These are phyloP conservation scores for Blomia tropicalis DNA, from an alignment of 2,888 invertebrate species.

Conservation along the genomic window DNA sequence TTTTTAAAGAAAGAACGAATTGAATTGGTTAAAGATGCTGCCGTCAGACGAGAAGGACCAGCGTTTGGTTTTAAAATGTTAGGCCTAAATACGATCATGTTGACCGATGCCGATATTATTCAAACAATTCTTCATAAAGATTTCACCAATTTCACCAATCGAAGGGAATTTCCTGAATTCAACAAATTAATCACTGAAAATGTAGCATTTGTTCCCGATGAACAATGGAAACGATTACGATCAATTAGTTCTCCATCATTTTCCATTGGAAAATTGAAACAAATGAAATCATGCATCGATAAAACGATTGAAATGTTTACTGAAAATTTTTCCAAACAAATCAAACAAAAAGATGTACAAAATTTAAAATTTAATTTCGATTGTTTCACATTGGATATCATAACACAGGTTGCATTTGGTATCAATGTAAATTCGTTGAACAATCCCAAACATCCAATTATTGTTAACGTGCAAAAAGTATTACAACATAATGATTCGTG, in stretches of 20 bases:
- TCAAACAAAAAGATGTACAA: neutral
- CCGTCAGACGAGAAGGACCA: neutral
- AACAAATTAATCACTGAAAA: neutral
- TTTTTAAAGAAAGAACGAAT: neutral
- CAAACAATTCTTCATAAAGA: neutral
- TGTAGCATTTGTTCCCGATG: neutral
- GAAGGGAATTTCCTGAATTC: slow-evolving; percentile 1
- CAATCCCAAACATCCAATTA: neutral
- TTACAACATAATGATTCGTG: neutral
- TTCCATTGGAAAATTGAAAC: neutral
- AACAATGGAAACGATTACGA: slow-evolving; percentile 6
- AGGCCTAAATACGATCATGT: neutral
- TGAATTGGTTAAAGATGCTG: neutral
- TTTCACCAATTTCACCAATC: neutral
- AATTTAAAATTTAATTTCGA: neutral
- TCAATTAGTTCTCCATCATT: neutral
- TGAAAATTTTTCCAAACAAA: neutral
- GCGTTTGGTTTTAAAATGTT: neutral
- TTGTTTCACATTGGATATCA: neutral
- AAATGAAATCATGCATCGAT: neutral
- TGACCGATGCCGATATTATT: neutral
- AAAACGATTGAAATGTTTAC: neutral
- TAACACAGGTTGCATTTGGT: neutral
- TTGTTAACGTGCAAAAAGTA: neutral
- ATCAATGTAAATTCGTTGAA: neutral